Base-by-base conservation (phyloP, 2,888 invertebrate genomes). In the Drosophila limbata region DNA sequence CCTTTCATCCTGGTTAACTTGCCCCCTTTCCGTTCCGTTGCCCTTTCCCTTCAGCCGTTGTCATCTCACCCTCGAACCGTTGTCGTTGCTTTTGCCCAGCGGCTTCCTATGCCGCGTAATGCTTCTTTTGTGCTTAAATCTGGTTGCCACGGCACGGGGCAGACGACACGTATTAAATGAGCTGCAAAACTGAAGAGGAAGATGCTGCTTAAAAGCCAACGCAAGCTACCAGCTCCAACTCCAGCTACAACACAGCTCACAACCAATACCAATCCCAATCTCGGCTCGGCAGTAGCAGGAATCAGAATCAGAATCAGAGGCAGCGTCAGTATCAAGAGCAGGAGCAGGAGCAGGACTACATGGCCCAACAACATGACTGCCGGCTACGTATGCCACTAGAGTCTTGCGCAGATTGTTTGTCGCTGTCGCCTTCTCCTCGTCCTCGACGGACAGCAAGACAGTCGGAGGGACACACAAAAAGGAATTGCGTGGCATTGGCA, bases 131-230 rank as follows among this genome's bases (percentile, higher is more conserved):
- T 84, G 88, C 88, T 83, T 83, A 83, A 85, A 83, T 85, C 88
- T 83, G 88, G 83, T 88, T 83, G 83, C 85, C 83, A 88, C 67
- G 77, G 86, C 84, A 80, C 68, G 75, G 69, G 79, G 72, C 81
- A 82, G 81, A 82, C 81, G 87, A 87, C 82, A 83, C 88, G 83
- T 83, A 83, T 83, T 83, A 88, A 83, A 83, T 88, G 83, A 83
- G 88, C 83, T 83, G 88, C 83, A 77, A 87, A 87, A 79, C 37
- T 56, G 73, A 64, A 64, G 53, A 71, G 73, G 69, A 61, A 69
- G 68, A 68, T 40, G 68, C 37, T 68, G 68, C 51, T 45, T 45
- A 52, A 63, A 56, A 68, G 68, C 64, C 51, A 59, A 35, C 33
- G 17, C 39, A 56, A 45, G 37, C 57, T 31, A 45, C 21, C n/a